These are phyloP conservation scores for Halocynthia aurantium DNA, from an alignment of 23 tunicate genomes.

Conservation along the genomic window DNA sequence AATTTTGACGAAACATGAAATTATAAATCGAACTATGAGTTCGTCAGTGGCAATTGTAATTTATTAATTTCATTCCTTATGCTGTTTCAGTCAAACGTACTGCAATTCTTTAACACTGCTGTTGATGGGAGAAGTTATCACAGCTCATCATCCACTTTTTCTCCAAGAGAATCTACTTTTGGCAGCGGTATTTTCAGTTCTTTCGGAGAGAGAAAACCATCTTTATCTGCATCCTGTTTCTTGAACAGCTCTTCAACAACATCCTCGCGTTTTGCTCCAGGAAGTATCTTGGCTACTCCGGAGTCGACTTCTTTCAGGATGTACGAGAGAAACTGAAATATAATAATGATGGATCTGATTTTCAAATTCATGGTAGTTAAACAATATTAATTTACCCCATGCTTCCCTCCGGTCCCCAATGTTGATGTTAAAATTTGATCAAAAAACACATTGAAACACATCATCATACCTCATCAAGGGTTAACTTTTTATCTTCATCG, in stretches of 20 bases:
- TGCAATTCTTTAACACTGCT: neutral
- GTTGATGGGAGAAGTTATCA: constrained; percentile 18
- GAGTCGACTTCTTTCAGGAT: constrained; percentile 61
- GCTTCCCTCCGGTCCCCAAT: too few species aligned
- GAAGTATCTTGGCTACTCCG: constrained; percentile 50
- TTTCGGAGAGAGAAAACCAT: constrained; percentile 13
- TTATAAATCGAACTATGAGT: too few species aligned
- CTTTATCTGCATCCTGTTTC: constrained; percentile 36
- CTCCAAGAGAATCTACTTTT: constrained; percentile 9
- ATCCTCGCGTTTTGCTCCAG: constrained; percentile 40
- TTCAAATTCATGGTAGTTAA: too few species aligned
- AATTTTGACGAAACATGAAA: too few species aligned
- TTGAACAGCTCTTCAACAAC: constrained; percentile 32
- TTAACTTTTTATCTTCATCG: constrained; percentile 24
- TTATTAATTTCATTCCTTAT: too few species aligned
- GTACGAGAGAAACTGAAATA: constrained; percentile 53
- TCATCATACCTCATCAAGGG: constrained; percentile 41
- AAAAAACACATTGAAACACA: too few species aligned
- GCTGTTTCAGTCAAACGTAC: too few species aligned
- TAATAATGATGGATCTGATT: too few species aligned
- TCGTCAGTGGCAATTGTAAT: too few species aligned
- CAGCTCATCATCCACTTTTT: constrained; percentile 31
- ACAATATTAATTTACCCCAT: too few species aligned
- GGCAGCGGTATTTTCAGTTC: constrained; percentile 21
- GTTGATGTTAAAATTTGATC: neutral